A percentile compares a stretch with the other conserved stretches of the same genome.
These are phyloP conservation scores for Mixornis gularis DNA, from an alignment of 2,113 vertebrate species.

Conservation along the genomic window DNA sequence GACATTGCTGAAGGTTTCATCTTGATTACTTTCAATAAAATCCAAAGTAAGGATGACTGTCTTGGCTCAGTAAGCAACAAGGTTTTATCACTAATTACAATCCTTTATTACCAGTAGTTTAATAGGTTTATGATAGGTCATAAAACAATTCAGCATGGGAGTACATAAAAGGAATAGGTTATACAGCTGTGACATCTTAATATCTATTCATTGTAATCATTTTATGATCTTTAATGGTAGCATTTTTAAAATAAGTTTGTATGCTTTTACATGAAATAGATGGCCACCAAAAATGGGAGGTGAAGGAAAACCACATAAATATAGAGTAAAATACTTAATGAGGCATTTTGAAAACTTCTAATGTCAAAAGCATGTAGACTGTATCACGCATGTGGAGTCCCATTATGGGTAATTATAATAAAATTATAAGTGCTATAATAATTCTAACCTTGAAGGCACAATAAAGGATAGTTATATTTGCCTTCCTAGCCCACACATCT, in stretches of 20 bases:
- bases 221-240: slow-evolving; percentile 76
- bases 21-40: slow-evolving; percentile 80
- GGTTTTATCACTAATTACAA: slow-evolving; percentile 92
- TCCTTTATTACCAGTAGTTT: slow-evolving; percentile 92
- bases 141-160: slow-evolving; percentile 89
- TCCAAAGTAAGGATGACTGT: slow-evolving; percentile 82
- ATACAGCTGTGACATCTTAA: slow-evolving; percentile 87
- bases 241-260: slow-evolving; percentile 69
- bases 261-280: slow-evolving; percentile 58
- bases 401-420: slow-evolving; percentile 88
- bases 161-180: slow-evolving; percentile 81
- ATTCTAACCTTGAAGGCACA: slow-evolving; percentile 83
- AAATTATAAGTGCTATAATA: slow-evolving; percentile 78
- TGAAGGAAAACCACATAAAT: slow-evolving; percentile 71
- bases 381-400: slow-evolving; percentile 77
- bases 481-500: slow-evolving; percentile 69
- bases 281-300: slow-evolving; percentile 58
- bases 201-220: slow-evolving; percentile 85
- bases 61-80: slow-evolving; percentile 89
- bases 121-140: slow-evolving; percentile 89
- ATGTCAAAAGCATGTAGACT: slow-evolving; percentile 79
- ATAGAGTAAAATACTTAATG: slow-evolving; percentile 84
- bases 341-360: slow-evolving; percentile 74
- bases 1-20: slow-evolving; percentile 82
- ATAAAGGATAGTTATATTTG: slow-evolving; percentile 71